These are phyloP conservation scores for Threskiornis aethiopicus DNA, from an alignment of 2,797 vertebrate genomes.

Conservation along the genomic window DNA sequence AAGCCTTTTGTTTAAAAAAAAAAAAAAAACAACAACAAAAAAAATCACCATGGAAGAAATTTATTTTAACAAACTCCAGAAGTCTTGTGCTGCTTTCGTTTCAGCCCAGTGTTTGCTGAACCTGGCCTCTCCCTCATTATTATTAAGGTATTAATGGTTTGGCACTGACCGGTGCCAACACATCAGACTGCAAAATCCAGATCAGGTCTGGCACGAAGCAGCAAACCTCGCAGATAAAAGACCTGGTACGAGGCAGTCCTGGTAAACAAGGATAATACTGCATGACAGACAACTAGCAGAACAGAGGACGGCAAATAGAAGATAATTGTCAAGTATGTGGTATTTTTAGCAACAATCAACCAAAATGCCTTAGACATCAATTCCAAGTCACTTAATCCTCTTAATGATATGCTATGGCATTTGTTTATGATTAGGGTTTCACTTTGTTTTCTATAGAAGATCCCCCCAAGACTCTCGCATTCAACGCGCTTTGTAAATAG, in stretches of 20 bases:
- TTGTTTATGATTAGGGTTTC: conserved; percentile 34
- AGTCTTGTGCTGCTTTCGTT: neutral
- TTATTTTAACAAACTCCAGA: neutral
- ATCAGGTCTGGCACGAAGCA: conserved; percentile 5
- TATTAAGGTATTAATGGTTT: conserved; percentile 14
- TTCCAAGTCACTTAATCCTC: conserved; percentile 54
- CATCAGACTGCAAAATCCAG: neutral
- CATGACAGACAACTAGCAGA: conserved; percentile 18
- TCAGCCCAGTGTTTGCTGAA: neutral
- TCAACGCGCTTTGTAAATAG: conserved; percentile 10
- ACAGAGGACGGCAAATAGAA: conserved; percentile 27
- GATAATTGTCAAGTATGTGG: conserved; percentile 18
- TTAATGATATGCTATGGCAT: conserved; percentile 11
- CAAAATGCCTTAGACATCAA: conserved; percentile 45
- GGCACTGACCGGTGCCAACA: neutral
- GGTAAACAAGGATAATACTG: neutral
- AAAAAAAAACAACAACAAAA: neutral
- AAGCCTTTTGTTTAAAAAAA: neutral
- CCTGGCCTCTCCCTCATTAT: neutral
- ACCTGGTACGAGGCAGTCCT: neutral
- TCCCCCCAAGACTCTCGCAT: neutral
- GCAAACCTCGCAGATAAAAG: neutral
- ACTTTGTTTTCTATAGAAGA: conserved; percentile 40
- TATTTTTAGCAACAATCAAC: conserved; percentile 61
- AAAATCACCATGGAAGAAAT: neutral